Conservation (phyloP, 1,140 invertebrate genomes). For the Manduca sexta region DNA sequence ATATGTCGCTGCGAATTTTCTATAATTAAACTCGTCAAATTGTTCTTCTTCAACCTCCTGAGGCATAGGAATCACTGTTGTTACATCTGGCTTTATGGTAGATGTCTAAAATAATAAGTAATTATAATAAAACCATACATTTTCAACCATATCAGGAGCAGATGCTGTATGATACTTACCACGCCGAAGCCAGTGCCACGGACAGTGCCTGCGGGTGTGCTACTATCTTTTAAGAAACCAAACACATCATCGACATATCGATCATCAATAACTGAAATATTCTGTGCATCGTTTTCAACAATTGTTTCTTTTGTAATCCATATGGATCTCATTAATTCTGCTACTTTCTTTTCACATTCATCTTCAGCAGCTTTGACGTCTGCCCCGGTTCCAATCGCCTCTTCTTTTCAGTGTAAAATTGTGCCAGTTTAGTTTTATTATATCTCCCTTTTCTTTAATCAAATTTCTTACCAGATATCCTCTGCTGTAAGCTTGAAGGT, state of each 20-base stretch:
- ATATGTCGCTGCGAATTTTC: conserved; percentile 93
- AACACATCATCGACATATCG: conserved; percentile 76
- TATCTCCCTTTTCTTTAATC: conserved; percentile 56
- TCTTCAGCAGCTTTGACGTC: conserved; percentile 80
- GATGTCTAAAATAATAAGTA: conserved; percentile 32
- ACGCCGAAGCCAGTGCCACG: conserved; percentile 58
- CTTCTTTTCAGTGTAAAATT: conserved; percentile 56
- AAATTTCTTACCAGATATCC: conserved; percentile 81
- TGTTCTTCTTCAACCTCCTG: conserved; percentile 77
- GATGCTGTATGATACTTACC: conserved; percentile 28
- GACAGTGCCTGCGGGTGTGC: conserved; percentile 62
- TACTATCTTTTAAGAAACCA: conserved; percentile 73
- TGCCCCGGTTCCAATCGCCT: conserved; percentile 77
- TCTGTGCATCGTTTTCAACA: conserved; percentile 51
- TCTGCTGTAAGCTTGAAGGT: conserved; percentile 81
- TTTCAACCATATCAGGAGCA: neutral
- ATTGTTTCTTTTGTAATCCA: conserved; percentile 66
- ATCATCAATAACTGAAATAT: conserved; percentile 65
- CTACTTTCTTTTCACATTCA: conserved; percentile 79
- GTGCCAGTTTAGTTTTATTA: conserved; percentile 49
- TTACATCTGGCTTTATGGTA: conserved; percentile 36
- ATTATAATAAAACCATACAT: no score
- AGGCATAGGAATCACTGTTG: conserved; percentile 45
- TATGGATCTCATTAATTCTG: conserved; percentile 77
- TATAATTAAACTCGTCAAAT: conserved; percentile 84